Percentiles rank a stretch among this genome's conserved stretches.
phyloP scores from a whole-genome alignment of 2,888 invertebrate species.

The Sclerodermus sp. region DNA sequence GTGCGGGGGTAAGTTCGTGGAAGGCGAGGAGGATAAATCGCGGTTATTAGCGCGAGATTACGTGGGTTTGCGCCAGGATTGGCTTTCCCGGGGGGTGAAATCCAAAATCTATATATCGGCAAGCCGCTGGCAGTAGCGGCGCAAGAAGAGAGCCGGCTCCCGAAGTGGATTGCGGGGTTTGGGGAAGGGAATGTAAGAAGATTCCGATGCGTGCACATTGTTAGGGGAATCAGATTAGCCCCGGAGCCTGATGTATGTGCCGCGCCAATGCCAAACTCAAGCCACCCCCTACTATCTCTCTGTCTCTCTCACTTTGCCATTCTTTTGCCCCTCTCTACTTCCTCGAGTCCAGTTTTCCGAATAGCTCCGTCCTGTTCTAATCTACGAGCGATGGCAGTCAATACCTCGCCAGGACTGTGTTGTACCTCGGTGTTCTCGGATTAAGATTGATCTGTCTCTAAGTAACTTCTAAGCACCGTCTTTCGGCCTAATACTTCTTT shows the following conservation, averaged over 20 bases:
- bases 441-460: conserved; percentile 48
- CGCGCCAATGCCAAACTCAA: conserved; percentile 28
- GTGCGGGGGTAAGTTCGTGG: conserved; percentile 23
- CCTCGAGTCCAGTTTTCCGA: conserved; percentile 10
- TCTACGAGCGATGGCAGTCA: conserved; percentile 34
- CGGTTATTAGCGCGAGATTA: conserved; percentile 57
- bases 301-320: conserved; percentile 1
- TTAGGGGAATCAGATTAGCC: conserved; percentile 58
- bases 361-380: conserved; percentile 6
- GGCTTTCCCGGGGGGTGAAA: conserved; percentile 36
- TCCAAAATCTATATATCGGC: conserved; percentile 52
- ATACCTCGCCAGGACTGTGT: conserved; percentile 36
- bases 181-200: conserved; percentile 48
- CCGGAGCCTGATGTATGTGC: conserved; percentile 55
- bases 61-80: conserved; percentile 46
- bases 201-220: conserved; percentile 59
- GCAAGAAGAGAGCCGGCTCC: neutral
- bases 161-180: conserved; percentile 4
- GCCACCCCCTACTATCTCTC: conserved; percentile 9
- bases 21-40: conserved; percentile 51
- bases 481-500: conserved; percentile 32
- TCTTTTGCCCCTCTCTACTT: conserved; percentile 14
- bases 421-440: conserved; percentile 42
- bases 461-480: conserved; percentile 40
- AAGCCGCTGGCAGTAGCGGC: conserved; percentile 1